Evolutionary conservation across 2,797 vertebrate species (phyloP).

Genomic region (Aldrovandia affinis): DNA sequence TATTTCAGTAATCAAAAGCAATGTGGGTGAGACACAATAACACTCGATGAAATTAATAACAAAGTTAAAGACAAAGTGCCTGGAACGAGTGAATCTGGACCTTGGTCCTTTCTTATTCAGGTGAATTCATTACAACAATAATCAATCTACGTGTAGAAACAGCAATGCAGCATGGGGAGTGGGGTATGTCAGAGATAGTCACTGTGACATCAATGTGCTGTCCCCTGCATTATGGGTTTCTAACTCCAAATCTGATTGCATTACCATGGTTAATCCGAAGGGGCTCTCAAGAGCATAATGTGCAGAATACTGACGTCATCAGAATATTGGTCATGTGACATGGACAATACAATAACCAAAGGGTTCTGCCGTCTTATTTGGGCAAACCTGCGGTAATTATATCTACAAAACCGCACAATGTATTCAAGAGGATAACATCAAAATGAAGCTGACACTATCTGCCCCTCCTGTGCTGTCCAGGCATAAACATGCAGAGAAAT

Average conservation of each 20-base stretch:
- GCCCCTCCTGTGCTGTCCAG: conserved; percentile 41
- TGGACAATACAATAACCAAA: conserved; percentile 31
- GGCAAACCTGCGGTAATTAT: conserved; percentile 31
- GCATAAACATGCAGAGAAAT: conserved; percentile 42
- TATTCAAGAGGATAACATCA: conserved; percentile 42
- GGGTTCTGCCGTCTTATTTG: conserved; percentile 36
- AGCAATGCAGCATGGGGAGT: neutral
- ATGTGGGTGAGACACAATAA: neutral
- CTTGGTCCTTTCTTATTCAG: neutral
- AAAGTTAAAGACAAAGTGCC: neutral
- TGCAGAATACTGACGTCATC: neutral
- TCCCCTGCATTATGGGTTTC: neutral
- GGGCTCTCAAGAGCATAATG: neutral
- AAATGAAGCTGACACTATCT: conserved; percentile 22
- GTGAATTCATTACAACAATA: neutral
- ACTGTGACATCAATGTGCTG: neutral
- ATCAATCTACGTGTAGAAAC: neutral
- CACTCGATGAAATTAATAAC: neutral
- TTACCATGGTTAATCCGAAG: neutral
- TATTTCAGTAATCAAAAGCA: neutral
- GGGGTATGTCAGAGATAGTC: neutral
- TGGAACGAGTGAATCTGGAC: neutral
- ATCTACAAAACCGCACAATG: conserved; percentile 21
- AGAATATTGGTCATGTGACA: conserved; percentile 18
- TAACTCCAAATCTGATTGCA: neutral